Evolutionary conservation across 2,888 invertebrate genomes (phyloP).

Genomic region (Caenorhabditis panamensis): DNA sequence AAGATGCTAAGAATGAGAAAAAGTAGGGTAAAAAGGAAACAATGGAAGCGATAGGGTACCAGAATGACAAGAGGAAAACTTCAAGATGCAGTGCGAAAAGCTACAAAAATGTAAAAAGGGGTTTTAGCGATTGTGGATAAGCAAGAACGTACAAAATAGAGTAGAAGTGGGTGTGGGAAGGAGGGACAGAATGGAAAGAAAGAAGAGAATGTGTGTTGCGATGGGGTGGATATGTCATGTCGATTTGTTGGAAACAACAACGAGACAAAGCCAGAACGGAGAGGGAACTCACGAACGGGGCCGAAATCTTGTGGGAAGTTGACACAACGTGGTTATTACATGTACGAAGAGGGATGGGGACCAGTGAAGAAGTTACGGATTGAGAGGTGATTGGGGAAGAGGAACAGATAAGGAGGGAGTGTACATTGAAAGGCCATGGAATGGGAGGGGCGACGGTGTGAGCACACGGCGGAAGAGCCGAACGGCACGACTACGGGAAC

Average conservation of each 20-base stretch:
- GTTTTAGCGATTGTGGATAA: conserved; percentile 10
- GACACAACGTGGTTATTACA: conserved; percentile 60
- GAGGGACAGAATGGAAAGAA: not conserved
- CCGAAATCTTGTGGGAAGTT: conserved; percentile 31
- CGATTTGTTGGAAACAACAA: conserved; percentile 47
- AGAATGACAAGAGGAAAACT: not conserved
- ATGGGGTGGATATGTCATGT: conserved; percentile 52
- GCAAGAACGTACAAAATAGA: conserved; percentile 14
- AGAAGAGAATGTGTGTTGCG: conserved; percentile 36
- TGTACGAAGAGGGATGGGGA: conserved; percentile 33
- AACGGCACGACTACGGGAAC: conserved; percentile 10
- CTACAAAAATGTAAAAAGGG: conserved; percentile 6
- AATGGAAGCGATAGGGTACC: conserved; percentile 20
- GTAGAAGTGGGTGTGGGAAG: not conserved
- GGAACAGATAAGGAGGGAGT: not conserved
- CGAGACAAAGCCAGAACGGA: conserved; percentile 20
- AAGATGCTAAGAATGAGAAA: conserved; percentile 6
- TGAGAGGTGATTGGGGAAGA: conserved; percentile 4
- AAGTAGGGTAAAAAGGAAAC: not conserved
- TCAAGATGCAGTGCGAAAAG: conserved; percentile 20
- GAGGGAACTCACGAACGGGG: conserved; percentile 11
- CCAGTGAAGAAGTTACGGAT: conserved; percentile 35
- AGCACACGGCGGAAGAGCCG: conserved; percentile 11
- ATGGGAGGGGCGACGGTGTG: not conserved
- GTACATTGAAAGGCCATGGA: conserved; percentile 42